Percentiles rank a stretch among this genome's conserved stretches.
Evolutionary conservation across 2,888 invertebrate genomes (phyloP).

Genomic region (Agriopis aurantiaria): DNA sequence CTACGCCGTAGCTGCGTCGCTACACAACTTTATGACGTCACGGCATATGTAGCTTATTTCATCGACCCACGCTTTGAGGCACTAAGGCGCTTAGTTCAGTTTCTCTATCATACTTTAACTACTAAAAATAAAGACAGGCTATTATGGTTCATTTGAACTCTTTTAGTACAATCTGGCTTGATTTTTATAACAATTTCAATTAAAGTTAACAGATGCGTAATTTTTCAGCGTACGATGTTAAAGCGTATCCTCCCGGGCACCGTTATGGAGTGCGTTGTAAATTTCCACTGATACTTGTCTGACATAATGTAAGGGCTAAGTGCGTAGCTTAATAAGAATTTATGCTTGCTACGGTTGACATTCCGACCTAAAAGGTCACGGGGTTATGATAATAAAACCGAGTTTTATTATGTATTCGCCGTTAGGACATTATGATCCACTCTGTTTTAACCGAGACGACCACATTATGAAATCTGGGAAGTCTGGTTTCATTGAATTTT

Average conservation of each 20-base stretch:
- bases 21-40: conserved; percentile 2
- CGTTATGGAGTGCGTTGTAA: conserved; percentile 38
- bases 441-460: conserved; percentile 33
- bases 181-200: neutral
- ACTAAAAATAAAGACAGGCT: neutral
- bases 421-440: conserved; percentile 42
- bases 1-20: neutral
- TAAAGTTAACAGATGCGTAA: conserved; percentile 13
- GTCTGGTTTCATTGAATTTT: conserved; percentile 32
- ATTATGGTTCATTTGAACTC: neutral
- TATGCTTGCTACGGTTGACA: conserved; percentile 39
- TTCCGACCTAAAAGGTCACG: conserved; percentile 39
- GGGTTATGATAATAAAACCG: conserved; percentile 43
- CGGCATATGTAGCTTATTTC: neutral
- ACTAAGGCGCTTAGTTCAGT: neutral
- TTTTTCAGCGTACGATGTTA: conserved; percentile 26
- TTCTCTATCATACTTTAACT: neutral
- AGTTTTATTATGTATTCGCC: conserved; percentile 42
- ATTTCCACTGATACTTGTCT: conserved; percentile 40
- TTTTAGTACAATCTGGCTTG: neutral
- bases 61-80: neutral
- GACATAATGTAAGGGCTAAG: conserved; percentile 40
- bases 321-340: conserved; percentile 42
- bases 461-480: conserved; percentile 30
- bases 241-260: conserved; percentile 28